These are phyloP conservation scores for Pseudomyrmex pallidus DNA, from an alignment of 1,140 invertebrate species.

Conservation along the genomic window DNA sequence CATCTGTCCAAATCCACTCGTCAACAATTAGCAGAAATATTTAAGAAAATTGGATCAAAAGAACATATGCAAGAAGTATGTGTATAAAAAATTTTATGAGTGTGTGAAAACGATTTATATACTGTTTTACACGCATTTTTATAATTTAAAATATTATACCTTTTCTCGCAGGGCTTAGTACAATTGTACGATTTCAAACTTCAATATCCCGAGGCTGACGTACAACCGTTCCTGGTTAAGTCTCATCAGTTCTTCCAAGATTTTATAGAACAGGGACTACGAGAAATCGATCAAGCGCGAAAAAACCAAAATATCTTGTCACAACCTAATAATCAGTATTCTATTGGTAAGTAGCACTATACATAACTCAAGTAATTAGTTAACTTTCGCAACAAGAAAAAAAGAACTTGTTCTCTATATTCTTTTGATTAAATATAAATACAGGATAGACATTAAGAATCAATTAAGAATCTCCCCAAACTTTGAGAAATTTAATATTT, in stretches of 20 bases:
- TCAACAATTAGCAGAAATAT: slow-evolving; percentile 94
- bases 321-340: slow-evolving; percentile 78
- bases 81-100: slow-evolving; percentile 4
- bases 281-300: slow-evolving; percentile 90
- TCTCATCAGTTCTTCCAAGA: slow-evolving; percentile 96
- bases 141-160: neutral
- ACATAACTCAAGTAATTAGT: neutral
- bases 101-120: slow-evolving; percentile 28
- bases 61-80: slow-evolving; percentile 92
- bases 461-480: neutral
- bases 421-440: neutral
- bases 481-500: neutral
- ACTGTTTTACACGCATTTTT: slow-evolving; percentile 1
- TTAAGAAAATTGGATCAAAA: slow-evolving; percentile 96
- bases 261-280: slow-evolving; percentile 95
- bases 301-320: slow-evolving; percentile 82
- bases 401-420: neutral
- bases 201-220: slow-evolving; percentile 95
- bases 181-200: slow-evolving; percentile 96
- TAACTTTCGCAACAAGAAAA: neutral
- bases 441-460: neutral
- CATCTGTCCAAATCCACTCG: slow-evolving; percentile 90
- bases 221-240: slow-evolving; percentile 94
- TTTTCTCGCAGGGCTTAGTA: slow-evolving; percentile 88
- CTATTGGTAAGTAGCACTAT: slow-evolving; percentile 69